phyloP scores from a whole-genome alignment of 2,888 invertebrate genomes.

The Meandrusa payeni region DNA sequence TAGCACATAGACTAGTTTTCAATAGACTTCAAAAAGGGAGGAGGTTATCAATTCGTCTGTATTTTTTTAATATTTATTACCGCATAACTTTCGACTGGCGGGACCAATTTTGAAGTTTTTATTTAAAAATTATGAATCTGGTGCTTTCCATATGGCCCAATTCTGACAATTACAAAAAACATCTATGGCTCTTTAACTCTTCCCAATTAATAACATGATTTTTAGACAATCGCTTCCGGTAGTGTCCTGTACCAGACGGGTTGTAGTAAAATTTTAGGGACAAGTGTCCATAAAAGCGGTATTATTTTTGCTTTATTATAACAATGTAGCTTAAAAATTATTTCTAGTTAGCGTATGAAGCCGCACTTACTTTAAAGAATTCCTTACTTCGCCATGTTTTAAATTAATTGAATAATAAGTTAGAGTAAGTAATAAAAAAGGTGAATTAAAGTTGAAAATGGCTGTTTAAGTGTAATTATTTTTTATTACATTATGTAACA shows the following conservation, averaged over 20 bases:
- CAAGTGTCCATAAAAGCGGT: slow-evolving; percentile 63
- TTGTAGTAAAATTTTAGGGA: slow-evolving; percentile 58
- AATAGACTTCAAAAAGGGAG: too few relatives aligned
- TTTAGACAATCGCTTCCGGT: slow-evolving; percentile 7
- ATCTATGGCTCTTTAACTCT: too few relatives aligned
- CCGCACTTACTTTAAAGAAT: slow-evolving; percentile 20
- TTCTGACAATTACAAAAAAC: too few relatives aligned
- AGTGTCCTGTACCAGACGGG: slow-evolving; percentile 32
- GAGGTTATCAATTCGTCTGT: too few relatives aligned
- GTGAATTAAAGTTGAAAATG: slow-evolving; percentile 4
- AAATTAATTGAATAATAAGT: slow-evolving; percentile 21
- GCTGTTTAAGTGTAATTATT: neutral
- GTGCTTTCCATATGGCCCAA: too few relatives aligned
- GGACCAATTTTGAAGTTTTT: too few relatives aligned
- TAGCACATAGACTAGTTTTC: too few relatives aligned
- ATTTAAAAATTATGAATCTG: too few relatives aligned
- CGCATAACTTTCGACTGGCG: too few relatives aligned
- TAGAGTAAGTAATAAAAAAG: slow-evolving; percentile 15
- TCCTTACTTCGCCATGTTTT: slow-evolving; percentile 13
- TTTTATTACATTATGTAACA: neutral
- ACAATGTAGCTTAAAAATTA: slow-evolving; percentile 54
- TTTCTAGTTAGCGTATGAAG: slow-evolving; percentile 47
- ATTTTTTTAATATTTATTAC: too few relatives aligned
- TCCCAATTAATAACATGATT: too few relatives aligned
- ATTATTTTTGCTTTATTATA: slow-evolving; percentile 65